phyloP scores from a whole-genome alignment of 2,797 vertebrate species.

The Alectoris magna region DNA sequence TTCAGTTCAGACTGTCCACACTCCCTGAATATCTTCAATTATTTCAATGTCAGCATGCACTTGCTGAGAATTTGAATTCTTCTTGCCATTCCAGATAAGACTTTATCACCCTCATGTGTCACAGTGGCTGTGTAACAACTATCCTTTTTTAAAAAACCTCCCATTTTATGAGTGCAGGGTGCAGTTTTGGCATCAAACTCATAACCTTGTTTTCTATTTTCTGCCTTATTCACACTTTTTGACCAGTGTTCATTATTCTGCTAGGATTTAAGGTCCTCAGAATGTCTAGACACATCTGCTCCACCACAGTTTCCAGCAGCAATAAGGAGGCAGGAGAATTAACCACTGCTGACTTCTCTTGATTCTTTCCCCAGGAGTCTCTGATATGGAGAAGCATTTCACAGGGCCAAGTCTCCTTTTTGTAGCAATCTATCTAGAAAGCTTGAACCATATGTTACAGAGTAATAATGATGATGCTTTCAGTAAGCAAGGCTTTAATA shows the following conservation, averaged over 20 bases:
- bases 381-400: background rate
- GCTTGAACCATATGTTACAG: background rate
- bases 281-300: background rate
- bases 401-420: background rate
- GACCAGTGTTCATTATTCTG: background rate
- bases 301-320: background rate
- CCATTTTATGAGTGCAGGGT: background rate
- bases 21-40: background rate
- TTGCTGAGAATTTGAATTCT: background rate
- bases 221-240: background rate
- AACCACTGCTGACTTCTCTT: constrained; percentile 2
- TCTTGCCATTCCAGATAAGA: background rate
- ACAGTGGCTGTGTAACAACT: background rate
- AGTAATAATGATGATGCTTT: background rate
- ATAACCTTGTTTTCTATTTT: background rate
- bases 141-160: background rate
- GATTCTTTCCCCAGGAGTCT: constrained; percentile 7
- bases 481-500: constrained; percentile 4
- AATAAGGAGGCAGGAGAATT: background rate
- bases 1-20: background rate
- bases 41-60: background rate
- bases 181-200: background rate
- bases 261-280: background rate
- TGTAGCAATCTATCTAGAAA: background rate
- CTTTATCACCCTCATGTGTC: background rate